Percentiles rank a stretch among this genome's conserved stretches.
Conservation (phyloP, 2,888 invertebrate species). For the Pristionchus fissidentatus region DNA sequence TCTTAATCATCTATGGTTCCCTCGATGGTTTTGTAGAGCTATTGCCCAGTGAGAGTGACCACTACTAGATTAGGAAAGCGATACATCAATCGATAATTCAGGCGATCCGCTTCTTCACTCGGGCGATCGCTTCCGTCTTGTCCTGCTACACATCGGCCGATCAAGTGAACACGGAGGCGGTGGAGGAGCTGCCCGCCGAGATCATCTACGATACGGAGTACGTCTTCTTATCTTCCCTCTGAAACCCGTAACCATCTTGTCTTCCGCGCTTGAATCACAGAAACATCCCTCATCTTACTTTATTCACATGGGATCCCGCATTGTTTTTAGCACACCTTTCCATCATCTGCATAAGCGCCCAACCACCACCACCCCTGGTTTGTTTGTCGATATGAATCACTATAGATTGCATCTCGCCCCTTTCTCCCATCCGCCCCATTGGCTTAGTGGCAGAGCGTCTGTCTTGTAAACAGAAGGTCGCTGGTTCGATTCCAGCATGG, state of each 20-base stretch:
- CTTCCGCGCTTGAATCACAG: too few species aligned
- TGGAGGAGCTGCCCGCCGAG: slow-evolving; percentile 32
- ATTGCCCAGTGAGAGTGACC: background rate
- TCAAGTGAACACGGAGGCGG: background rate
- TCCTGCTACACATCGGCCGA: slow-evolving; percentile 37
- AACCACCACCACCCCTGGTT: background rate
- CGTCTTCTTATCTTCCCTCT: background rate
- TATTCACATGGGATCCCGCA: background rate
- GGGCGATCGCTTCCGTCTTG: slow-evolving; percentile 35
- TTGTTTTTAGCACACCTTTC: background rate
- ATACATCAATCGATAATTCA: background rate
- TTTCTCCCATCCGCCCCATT: slow-evolving; percentile 29
- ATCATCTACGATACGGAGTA: slow-evolving; percentile 32
- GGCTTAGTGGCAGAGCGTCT: slow-evolving; percentile 42
- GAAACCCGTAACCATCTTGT: background rate
- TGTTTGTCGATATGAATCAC: background rate
- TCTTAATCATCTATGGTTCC: background rate
- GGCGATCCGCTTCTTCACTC: slow-evolving; percentile 46
- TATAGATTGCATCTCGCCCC: background rate
- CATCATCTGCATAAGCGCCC: background rate
- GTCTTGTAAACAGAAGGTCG: slow-evolving; percentile 43
- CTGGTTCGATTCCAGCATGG: slow-evolving; percentile 42
- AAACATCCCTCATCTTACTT: too few species aligned
- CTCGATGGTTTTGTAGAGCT: background rate
- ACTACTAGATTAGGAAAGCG: background rate